phyloP scores from a whole-genome alignment of 2,888 invertebrate genomes.

The Acanthosepion pharaonis region DNA sequence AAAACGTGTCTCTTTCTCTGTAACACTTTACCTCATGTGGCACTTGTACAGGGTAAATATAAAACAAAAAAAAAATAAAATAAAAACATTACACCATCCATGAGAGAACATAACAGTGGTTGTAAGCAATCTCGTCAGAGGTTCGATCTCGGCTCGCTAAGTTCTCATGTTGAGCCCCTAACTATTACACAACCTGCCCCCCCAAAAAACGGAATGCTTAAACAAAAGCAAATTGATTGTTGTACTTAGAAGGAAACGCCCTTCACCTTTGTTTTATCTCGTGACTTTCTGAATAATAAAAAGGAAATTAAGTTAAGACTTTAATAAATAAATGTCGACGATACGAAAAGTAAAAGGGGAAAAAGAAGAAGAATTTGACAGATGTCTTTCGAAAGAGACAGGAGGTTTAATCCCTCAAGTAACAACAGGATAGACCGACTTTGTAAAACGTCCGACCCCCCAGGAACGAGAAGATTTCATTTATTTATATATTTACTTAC shows the following conservation, averaged over 20 bases:
- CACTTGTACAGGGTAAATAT: no score
- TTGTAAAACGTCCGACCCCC: neutral
- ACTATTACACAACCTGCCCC: no score
- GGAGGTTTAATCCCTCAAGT: neutral
- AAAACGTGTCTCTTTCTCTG: no score
- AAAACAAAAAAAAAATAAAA: no score
- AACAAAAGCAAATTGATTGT: neutral
- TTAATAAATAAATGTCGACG: neutral
- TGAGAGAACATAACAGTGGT: no score
- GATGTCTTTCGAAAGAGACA: neutral
- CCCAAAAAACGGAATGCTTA: no score
- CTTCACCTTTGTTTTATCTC: neutral
- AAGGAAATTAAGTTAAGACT: neutral
- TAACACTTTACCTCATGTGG: no score
- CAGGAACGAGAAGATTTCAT: neutral
- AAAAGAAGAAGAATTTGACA: neutral
- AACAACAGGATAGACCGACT: neutral
- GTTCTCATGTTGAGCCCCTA: no score
- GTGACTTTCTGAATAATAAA: neutral
- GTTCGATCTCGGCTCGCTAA: no score
- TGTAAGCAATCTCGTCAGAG: no score
- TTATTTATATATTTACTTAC: neutral
- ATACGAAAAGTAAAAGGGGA: neutral
- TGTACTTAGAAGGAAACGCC: neutral
- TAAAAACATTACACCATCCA: no score